Evolutionary conservation across 2,113 vertebrate genomes (phyloP), one percentile per base, ranked within the genome.

Genomic region (Canis aureus): DNA sequence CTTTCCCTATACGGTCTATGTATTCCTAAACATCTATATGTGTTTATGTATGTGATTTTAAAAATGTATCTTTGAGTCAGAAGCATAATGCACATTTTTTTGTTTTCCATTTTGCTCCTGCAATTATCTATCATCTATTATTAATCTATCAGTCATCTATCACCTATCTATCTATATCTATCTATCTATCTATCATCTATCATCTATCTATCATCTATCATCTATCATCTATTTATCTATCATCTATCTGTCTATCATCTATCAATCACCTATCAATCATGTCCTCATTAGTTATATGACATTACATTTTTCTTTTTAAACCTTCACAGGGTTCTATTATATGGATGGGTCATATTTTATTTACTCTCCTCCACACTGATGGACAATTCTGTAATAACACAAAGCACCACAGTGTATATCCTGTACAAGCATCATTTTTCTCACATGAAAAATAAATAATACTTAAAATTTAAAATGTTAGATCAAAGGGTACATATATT

Each of bases 41-140:
- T 66, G 81, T 82, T 51, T 80, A 38, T 79, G 20, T 64, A 43
- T 95, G 25, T 64, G 19, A 64, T 71, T 94, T 85, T 67, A 13
- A 71, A 71, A 78, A 59, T 60, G 29, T 74, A 82, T 96, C 60
- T 38, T 71, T n/a, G 2, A 87, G 0, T 82, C 19, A 73, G 27
- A 9, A 92, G 27, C 8, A 29, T 66, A 55, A 59, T 89, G 25
- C 2, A 69, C 4, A 66, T 5, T 67, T 74, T 74, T 51, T 2
- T 94, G 17, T 82, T 81, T 23, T 97, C 32, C 2, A 35, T 11
- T 86, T 93, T 94, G 49, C 9, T 97, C 78, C 53, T 82, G 43
- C 23, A 86, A 9, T 74, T 81, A n/a, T 57, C 86, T 80, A 20
- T 59, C 57, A 12, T 89, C 43, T 43, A 43, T 43, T 43, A 43